These are phyloP conservation scores for Drosophila burlai DNA, from an alignment of 1,140 invertebrate species.

Conservation along the genomic window DNA sequence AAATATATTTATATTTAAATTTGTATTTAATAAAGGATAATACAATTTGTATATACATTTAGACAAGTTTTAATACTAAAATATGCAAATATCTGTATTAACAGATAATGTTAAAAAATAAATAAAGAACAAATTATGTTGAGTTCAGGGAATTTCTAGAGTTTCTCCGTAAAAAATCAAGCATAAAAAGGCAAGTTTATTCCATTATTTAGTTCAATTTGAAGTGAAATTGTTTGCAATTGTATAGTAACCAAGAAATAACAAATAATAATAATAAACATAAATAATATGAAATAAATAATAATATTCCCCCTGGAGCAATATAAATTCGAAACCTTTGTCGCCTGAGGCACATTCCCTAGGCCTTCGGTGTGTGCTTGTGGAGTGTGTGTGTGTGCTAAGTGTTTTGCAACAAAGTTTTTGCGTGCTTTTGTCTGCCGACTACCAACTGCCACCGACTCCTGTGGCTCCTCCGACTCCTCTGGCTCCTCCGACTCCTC, in stretches of 20 bases:
- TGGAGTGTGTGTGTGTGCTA: slow-evolving; percentile 48
- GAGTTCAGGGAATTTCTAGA: not conserved
- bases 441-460: slow-evolving; percentile 27
- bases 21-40: too few relatives aligned
- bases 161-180: not conserved
- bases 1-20: not conserved
- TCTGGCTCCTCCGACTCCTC: not conserved
- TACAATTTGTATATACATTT: too few relatives aligned
- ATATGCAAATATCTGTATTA: too few relatives aligned
- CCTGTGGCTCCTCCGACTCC: not conserved
- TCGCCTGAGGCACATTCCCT: slow-evolving; percentile 41
- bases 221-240: not conserved
- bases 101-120: too few relatives aligned
- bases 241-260: too few relatives aligned
- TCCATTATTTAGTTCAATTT: not conserved
- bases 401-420: slow-evolving; percentile 82
- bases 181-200: not conserved
- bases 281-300: not conserved
- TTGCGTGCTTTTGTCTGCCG: slow-evolving; percentile 72
- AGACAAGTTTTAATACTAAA: too few relatives aligned
- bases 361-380: not conserved
- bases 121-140: too few relatives aligned
- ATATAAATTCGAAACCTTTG: slow-evolving; percentile 9
- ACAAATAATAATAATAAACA: not conserved
- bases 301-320: not conserved